These are phyloP conservation scores for Poeciliopsis turneri DNA, from an alignment of 2,797 vertebrate species.

Conservation along the genomic window DNA sequence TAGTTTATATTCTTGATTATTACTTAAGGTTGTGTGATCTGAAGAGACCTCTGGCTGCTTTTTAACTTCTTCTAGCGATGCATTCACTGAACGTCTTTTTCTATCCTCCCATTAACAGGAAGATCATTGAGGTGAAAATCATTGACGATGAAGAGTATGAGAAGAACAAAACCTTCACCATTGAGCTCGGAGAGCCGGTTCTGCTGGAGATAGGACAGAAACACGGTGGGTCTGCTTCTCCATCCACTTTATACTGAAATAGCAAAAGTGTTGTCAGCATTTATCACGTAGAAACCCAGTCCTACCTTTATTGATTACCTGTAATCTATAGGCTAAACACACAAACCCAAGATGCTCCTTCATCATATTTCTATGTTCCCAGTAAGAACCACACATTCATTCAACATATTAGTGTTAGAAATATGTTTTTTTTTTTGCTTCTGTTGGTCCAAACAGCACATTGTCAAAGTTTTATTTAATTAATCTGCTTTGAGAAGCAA, in stretches of 20 bases:
- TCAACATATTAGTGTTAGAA: not conserved
- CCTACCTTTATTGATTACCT: not conserved
- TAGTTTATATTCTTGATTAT: not conserved
- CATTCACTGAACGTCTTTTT: not conserved
- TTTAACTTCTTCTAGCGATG: not conserved
- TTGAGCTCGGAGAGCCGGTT: constrained; percentile 84
- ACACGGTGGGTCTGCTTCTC: constrained; percentile 66
- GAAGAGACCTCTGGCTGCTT: not conserved
- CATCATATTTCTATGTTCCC: not conserved
- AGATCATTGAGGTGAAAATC: constrained; percentile 87
- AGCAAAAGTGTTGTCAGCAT: not conserved
- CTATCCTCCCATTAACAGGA: constrained; percentile 70
- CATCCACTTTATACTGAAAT: not conserved
- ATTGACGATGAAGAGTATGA: constrained; percentile 90
- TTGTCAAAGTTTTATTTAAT: not conserved
- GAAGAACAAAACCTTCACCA: constrained; percentile 86
- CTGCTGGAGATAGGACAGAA: constrained; percentile 84
- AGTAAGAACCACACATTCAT: not conserved
- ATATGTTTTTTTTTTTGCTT: not conserved
- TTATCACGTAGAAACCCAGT: not conserved
- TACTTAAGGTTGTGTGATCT: not conserved
- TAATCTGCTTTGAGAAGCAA: not conserved
- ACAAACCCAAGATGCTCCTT: not conserved
- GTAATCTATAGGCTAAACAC: not conserved
- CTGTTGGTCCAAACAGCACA: not conserved